These are phyloP conservation scores for Apeltes quadracus DNA, from an alignment of 2,113 vertebrate species.

Conservation along the genomic window DNA sequence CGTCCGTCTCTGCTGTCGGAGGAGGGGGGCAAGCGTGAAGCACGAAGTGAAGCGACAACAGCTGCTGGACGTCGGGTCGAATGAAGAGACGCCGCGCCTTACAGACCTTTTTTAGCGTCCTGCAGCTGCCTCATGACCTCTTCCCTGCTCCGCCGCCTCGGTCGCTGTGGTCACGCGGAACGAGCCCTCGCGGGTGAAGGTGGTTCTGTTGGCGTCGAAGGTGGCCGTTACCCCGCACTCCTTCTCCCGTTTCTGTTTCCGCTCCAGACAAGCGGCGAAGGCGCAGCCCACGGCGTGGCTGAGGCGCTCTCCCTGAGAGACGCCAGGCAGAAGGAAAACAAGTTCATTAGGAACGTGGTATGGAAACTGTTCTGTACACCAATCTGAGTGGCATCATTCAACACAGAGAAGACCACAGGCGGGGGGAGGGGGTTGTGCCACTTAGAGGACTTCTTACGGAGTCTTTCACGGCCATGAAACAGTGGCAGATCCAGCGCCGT, in stretches of 20 bases:
- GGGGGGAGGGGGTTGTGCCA: not conserved
- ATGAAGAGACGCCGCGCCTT: not conserved
- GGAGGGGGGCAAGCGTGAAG: not conserved
- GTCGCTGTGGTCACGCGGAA: constrained; percentile 97
- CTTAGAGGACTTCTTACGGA: constrained; percentile 83
- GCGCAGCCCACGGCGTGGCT: constrained; percentile 98
- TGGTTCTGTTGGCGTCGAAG: constrained; percentile 97
- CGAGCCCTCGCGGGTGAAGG: constrained; percentile 97
- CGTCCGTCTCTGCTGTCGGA: constrained; percentile 84
- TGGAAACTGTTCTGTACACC: not conserved
- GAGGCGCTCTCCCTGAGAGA: constrained; percentile 91
- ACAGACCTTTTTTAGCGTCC: constrained; percentile 90
- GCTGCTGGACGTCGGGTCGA: not conserved
- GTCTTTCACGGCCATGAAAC: constrained; percentile 98
- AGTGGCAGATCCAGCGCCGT: constrained; percentile 98
- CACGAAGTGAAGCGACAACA: not conserved
- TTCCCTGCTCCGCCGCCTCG: constrained; percentile 95
- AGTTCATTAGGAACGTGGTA: not conserved
- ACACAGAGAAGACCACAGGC: not conserved
- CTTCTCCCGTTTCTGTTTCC: constrained; percentile 98
- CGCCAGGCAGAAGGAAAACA: not conserved
- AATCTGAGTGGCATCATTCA: not conserved
- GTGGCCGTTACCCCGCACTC: constrained; percentile 98
- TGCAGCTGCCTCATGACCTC: constrained; percentile 96
- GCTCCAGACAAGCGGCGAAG: constrained; percentile 95